Base-by-base conservation (phyloP, 2,113 vertebrate genomes). In the Catharus minimus region DNA sequence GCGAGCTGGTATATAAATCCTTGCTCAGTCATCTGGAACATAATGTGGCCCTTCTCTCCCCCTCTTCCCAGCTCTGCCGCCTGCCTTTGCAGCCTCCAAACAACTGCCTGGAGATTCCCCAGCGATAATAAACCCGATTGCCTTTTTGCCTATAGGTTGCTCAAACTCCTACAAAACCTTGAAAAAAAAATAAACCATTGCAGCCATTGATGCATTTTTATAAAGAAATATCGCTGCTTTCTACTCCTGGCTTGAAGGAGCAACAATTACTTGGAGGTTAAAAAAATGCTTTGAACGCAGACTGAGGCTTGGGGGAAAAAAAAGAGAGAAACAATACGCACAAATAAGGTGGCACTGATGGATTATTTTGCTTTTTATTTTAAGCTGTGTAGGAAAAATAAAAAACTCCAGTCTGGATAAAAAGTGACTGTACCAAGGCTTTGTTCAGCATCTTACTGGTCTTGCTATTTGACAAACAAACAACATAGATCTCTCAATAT, bases 121-220 rank as follows among this genome's bases (percentile, higher is more conserved):
- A 79, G 98, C 97, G 97, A 98, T 98, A 98, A 98, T 97, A 98
- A 97, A 98, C 97, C 90, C 96, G 95, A 97, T 97, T 97, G 97
- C 98, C 97, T 98, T 98, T 94, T 98, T 97, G 97, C 97, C 96
- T 98, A 97, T 95, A 97, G 96, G 98, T 98, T 98, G 97, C 96
- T 97, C 72, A 67, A 97, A 97, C 92, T 95, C 88, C 30, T 49
- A 96, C 90, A 96, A 95, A 96, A 97, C 88, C 89, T 68, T 61
- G 33, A 64, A 84, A 95, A 62, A 58, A 26, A 77, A 68, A 32
- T 7, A 56, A 28, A 11, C 4, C 50, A 18, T n/a, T 55, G 86
- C 43, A 33, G 71, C 93, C 83, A 84, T 65, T 74, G 94, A 95
- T 95, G 96, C 62, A 16, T 85, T 94, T 95, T 94, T 78, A 89